These are phyloP conservation scores for Pachyuromys duprasi DNA, from an alignment of 2,797 vertebrate genomes.

Conservation along the genomic window DNA sequence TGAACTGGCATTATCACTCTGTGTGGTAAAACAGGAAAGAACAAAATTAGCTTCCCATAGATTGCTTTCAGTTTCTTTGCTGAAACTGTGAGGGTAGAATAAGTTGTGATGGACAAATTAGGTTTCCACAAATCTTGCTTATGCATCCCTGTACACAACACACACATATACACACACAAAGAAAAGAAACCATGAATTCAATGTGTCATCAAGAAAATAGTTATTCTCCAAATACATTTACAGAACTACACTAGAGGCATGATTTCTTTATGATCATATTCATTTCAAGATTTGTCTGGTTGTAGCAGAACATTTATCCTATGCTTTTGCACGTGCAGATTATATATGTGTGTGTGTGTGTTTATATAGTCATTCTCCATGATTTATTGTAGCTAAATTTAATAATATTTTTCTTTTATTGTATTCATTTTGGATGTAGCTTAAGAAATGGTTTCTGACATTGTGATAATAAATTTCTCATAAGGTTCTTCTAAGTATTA, in stretches of 20 bases:
- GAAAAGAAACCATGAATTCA: background rate
- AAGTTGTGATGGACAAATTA: background rate
- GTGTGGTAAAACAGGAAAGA: background rate
- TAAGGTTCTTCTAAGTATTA: background rate
- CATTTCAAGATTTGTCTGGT: background rate
- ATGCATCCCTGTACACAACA: background rate
- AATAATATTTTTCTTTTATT: background rate
- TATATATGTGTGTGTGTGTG: background rate
- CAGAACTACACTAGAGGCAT: slow-evolving; percentile 19
- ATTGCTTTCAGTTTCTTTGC: slow-evolving; percentile 29
- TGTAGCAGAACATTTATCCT: background rate
- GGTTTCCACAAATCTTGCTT: background rate
- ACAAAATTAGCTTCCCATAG: background rate
- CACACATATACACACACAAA: background rate
- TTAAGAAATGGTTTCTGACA: background rate
- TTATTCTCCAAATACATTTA: slow-evolving; percentile 38
- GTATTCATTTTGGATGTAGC: background rate
- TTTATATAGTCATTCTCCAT: background rate
- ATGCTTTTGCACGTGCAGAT: background rate
- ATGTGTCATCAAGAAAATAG: background rate
- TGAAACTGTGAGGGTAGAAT: background rate
- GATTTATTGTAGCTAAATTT: slow-evolving; percentile 31
- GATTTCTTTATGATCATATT: background rate
- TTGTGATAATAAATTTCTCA: background rate
- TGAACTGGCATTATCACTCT: background rate